phyloP scores from a whole-genome alignment of 37 sponge, comb jelly and placozoan genomes.

The Chondrilla cf. caribensis region DNA sequence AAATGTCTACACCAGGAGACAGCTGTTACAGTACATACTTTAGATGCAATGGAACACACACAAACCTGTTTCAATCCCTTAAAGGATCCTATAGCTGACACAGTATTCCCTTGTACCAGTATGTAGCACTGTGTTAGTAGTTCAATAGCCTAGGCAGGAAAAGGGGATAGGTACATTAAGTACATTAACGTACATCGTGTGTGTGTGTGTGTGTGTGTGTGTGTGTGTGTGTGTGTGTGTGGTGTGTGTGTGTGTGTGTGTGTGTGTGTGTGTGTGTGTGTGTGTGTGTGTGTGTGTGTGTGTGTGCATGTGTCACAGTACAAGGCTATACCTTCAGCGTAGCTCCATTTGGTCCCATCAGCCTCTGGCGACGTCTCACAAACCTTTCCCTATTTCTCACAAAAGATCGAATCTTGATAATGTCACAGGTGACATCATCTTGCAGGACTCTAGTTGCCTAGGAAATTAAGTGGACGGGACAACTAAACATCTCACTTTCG shows the following conservation, averaged over 20 bases:
- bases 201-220: too few species aligned
- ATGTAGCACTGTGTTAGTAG: conserved; percentile 95
- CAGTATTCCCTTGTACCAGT: conserved; percentile 95
- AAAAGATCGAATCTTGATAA: conserved; percentile 93
- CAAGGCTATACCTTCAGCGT: conserved; percentile 62
- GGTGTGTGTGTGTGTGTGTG: too few species aligned
- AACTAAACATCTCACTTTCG: too few species aligned
- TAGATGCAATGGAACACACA: neutral
- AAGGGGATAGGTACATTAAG: too few species aligned
- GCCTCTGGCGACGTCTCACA: conserved; percentile 88
- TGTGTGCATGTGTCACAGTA: too few species aligned
- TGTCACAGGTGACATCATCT: conserved; percentile 86
- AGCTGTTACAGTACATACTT: too few species aligned
- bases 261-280: too few species aligned
- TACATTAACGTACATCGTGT: too few species aligned
- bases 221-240: too few species aligned
- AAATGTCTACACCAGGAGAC: too few species aligned
- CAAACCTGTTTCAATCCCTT: conserved; percentile 85
- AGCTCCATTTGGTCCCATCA: conserved; percentile 94
- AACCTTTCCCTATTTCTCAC: conserved; percentile 96
- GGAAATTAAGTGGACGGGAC: neutral
- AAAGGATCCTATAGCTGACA: conserved; percentile 83
- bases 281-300: too few species aligned
- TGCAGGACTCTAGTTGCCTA: conserved; percentile 81
- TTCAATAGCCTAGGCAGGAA: conserved; percentile 77